A percentile compares a stretch with the other conserved stretches of the same genome.
Evolutionary conservation across 2,888 invertebrate genomes (phyloP).

Genomic region (Nemotelus nigrinus): DNA sequence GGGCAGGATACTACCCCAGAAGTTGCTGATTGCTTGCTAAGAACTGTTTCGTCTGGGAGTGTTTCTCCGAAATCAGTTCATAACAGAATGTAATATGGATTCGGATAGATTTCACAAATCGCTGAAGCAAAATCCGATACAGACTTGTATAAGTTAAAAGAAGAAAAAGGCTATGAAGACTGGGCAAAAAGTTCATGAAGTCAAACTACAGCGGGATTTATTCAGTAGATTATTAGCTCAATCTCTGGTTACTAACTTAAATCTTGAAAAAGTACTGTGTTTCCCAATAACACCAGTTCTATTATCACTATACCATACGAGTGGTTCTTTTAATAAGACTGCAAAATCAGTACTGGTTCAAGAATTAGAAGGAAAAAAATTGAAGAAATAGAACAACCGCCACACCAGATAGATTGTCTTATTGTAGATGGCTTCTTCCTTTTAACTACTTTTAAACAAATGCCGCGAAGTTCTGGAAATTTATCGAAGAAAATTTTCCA

Average conservation of each 20-base stretch:
- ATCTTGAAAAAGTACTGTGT: constrained; percentile 51
- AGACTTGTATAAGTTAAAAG: constrained; percentile 48
- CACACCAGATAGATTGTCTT: not conserved
- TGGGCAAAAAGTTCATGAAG: constrained; percentile 51
- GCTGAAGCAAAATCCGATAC: constrained; percentile 49
- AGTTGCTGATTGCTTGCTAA: not conserved
- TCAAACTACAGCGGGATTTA: constrained; percentile 52
- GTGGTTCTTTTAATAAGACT: constrained; percentile 53
- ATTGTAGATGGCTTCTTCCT: not conserved
- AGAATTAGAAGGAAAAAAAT: constrained; percentile 51
- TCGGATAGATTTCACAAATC: constrained; percentile 51
- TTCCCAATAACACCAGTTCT: constrained; percentile 51
- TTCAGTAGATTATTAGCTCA: constrained; percentile 52
- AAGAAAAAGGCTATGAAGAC: constrained; percentile 49
- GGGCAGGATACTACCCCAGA: not conserved
- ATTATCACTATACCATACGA: constrained; percentile 53
- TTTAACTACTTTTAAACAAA: not conserved
- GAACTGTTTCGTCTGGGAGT: not conserved
- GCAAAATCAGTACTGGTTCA: constrained; percentile 53
- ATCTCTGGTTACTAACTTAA: constrained; percentile 47
- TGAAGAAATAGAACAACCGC: constrained; percentile 38
- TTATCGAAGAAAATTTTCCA: not conserved
- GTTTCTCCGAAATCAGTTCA: not conserved
- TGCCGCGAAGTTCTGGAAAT: not conserved
- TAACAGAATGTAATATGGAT: constrained; percentile 49